Conservation (phyloP, 30 jellyfish, hydroid and myxozoan genomes). For the Haliclystus octoradiatus region DNA sequence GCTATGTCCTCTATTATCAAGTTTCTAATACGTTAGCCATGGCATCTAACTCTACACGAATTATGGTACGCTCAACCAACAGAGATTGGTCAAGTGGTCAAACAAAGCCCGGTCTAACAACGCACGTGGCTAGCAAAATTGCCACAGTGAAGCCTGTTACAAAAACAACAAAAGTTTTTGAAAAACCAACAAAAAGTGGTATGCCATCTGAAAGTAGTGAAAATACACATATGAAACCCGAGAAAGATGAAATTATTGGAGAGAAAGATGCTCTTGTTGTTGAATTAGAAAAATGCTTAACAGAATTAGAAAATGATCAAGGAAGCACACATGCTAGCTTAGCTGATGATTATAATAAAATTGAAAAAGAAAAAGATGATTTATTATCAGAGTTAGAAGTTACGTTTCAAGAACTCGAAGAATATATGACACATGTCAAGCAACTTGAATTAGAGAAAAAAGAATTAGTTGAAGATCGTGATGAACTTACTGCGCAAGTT, state of each 20-base stretch:
- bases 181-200: not conserved
- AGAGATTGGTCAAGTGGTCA: not conserved
- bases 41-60: not conserved
- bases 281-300: constrained; percentile 79
- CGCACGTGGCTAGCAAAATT: constrained; percentile 33
- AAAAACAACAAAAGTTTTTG: not conserved
- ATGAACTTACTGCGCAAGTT: constrained; percentile 53
- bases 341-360: constrained; percentile 47
- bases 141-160: constrained; percentile 96
- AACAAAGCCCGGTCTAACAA: not conserved
- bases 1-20: no score
- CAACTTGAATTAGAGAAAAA: constrained; percentile 51
- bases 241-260: not conserved
- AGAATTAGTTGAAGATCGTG: constrained; percentile 51
- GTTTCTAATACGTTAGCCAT: no score
- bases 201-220: not conserved
- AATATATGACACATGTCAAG: constrained; percentile 67
- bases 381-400: constrained; percentile 62
- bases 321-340: constrained; percentile 28
- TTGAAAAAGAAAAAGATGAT: constrained; percentile 76
- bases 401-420: constrained; percentile 77
- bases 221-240: not conserved
- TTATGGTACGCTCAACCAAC: not conserved
- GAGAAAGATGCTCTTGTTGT: constrained; percentile 4
- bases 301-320: constrained; percentile 65